Evolutionary conservation across 2,113 vertebrate species (phyloP).

Genomic region (Pseudorasbora parva): DNA sequence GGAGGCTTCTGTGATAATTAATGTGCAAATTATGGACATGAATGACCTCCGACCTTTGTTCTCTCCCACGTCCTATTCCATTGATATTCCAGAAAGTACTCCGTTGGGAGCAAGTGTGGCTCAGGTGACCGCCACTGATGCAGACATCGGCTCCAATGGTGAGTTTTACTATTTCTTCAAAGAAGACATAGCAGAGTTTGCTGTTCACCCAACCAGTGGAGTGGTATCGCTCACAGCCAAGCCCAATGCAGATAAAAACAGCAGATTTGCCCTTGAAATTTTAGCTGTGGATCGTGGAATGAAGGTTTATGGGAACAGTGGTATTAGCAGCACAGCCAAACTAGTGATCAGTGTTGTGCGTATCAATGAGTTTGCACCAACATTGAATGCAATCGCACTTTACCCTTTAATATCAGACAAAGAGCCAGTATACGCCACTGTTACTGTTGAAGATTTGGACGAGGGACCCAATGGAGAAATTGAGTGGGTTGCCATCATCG

Average conservation of each 20-base stretch:
- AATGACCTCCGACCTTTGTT: constrained; percentile 96
- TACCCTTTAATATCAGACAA: constrained; percentile 80
- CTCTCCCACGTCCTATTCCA: constrained; percentile 92
- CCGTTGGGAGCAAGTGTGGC: constrained; percentile 89
- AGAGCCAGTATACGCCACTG: constrained; percentile 83
- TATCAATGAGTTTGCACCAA: constrained; percentile 88
- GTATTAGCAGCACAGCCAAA: constrained; percentile 91
- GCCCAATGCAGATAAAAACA: constrained; percentile 83
- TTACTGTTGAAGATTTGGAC: constrained; percentile 90
- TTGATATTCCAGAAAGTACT: constrained; percentile 89
- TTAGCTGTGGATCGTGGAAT: constrained; percentile 93
- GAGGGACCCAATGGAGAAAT: constrained; percentile 92
- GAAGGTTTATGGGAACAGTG: constrained; percentile 93
- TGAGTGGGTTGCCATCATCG: constrained; percentile 89
- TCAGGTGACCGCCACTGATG: constrained; percentile 93
- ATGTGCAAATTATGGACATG: constrained; percentile 91
- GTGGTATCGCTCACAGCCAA: constrained; percentile 88
- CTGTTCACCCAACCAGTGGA: constrained; percentile 93
- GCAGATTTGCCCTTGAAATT: constrained; percentile 87
- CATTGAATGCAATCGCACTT: constrained; percentile 80
- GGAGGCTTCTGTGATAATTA: constrained; percentile 89
- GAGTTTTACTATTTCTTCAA: constrained; percentile 98
- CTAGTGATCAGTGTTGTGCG: constrained; percentile 87
- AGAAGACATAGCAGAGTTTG: constrained; percentile 87
- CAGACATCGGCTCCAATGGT: constrained; percentile 93